Evolutionary conservation across 2,113 vertebrate genomes (phyloP).

Genomic region (Cinclus mexicanus): DNA sequence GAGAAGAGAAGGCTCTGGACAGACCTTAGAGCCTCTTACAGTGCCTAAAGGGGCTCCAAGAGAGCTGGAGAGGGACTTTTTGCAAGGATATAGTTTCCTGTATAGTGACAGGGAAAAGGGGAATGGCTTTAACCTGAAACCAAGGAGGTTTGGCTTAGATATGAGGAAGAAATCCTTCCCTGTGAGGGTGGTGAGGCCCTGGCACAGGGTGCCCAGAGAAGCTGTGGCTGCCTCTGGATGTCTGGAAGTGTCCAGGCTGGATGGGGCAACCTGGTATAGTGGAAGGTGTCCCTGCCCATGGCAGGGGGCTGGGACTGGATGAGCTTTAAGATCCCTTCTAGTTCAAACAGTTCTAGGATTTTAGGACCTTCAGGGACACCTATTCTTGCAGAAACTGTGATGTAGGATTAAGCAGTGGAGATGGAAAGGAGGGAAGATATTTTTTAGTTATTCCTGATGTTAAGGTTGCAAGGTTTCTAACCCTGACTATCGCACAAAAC

Average conservation of each 20-base stretch:
- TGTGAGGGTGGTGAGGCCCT: fast-evolving
- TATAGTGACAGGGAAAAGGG: neutral
- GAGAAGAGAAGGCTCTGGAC: neutral
- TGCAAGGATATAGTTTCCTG: too few species aligned
- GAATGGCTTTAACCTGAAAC: neutral
- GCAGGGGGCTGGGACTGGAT: too few species aligned
- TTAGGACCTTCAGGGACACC: neutral
- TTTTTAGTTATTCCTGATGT: neutral
- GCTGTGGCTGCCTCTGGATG: neutral
- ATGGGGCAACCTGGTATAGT: fast-evolving
- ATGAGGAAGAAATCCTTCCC: neutral
- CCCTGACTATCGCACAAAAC: neutral
- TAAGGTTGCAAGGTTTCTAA: neutral
- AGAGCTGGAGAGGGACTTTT: neutral
- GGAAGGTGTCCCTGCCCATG: neutral
- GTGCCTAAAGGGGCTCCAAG: too few species aligned
- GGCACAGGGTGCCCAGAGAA: neutral
- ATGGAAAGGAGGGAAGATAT: neutral
- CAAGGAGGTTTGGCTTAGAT: neutral
- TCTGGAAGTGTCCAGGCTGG: fast-evolving
- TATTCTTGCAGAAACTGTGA: neutral
- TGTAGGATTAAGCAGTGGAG: neutral
- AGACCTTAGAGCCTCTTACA: neutral
- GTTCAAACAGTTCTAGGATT: neutral
- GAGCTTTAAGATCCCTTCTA: neutral